These are phyloP conservation scores for Yponomeuta malinellus DNA, from an alignment of 2,888 invertebrate genomes.

Conservation along the genomic window DNA sequence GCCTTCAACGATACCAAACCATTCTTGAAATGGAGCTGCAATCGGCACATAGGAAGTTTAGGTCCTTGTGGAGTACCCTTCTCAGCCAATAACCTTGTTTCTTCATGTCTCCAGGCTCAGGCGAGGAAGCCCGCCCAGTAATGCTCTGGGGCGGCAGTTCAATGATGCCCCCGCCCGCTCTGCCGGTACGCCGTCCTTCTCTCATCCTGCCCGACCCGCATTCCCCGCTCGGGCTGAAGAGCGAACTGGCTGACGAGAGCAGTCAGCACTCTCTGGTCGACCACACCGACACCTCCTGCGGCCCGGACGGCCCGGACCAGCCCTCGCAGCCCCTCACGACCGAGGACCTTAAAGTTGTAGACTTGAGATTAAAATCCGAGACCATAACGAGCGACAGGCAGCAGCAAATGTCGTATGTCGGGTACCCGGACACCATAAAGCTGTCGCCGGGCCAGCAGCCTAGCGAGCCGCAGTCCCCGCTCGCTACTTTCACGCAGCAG, in stretches of 20 bases:
- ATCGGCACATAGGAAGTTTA: slow-evolving; percentile 16
- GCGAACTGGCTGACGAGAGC: slow-evolving; percentile 82
- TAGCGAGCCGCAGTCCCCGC: slow-evolving; percentile 48
- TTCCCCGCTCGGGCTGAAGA: slow-evolving; percentile 68
- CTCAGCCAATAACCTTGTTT: not conserved
- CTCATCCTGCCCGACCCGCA: slow-evolving; percentile 75
- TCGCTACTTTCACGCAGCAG: slow-evolving; percentile 62
- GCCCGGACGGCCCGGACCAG: slow-evolving; percentile 30
- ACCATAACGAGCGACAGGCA: slow-evolving; percentile 49
- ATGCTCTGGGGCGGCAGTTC: slow-evolving; percentile 65
- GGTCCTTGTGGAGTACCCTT: not conserved
- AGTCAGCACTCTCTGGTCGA: slow-evolving; percentile 79
- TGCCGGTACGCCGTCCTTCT: slow-evolving; percentile 79
- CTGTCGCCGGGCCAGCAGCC: slow-evolving; percentile 73
- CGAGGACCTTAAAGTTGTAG: slow-evolving; percentile 77
- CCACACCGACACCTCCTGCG: slow-evolving; percentile 49
- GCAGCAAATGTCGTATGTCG: not conserved
- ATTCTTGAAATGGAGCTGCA: slow-evolving; percentile 8
- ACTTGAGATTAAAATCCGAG: slow-evolving; percentile 81
- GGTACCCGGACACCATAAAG: slow-evolving; percentile 63
- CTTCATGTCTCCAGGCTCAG: slow-evolving; percentile 24
- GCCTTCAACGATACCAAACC: not conserved
- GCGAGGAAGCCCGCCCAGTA: slow-evolving; percentile 46
- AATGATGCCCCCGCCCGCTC: slow-evolving; percentile 82
- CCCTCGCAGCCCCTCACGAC: slow-evolving; percentile 29